Conservation (phyloP, 2,797 vertebrate species). For the Danio choprae region DNA sequence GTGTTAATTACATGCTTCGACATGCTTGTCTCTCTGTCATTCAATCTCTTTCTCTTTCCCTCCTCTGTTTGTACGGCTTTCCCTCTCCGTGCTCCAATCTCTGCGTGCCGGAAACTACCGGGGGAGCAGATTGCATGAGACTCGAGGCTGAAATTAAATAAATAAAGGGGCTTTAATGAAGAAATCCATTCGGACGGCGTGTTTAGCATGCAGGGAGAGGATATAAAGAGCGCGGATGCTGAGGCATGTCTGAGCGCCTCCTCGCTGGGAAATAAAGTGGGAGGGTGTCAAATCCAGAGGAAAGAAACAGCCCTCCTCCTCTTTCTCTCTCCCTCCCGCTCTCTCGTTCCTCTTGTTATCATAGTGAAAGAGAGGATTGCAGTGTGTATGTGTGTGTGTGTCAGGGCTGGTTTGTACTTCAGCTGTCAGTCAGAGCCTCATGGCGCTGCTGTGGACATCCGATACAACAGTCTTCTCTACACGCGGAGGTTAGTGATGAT, state of each 20-base stretch:
- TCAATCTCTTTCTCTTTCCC: slow-evolving; percentile 38
- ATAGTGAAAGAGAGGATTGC: slow-evolving; percentile 42
- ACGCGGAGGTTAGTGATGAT: slow-evolving; percentile 53
- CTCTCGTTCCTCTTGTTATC: slow-evolving; percentile 48
- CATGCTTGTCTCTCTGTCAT: slow-evolving; percentile 35
- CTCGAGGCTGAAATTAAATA: slow-evolving; percentile 70
- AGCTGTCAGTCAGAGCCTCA: slow-evolving; percentile 49
- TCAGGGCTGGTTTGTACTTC: slow-evolving; percentile 37
- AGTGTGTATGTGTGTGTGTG: slow-evolving; percentile 19
- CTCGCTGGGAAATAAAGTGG: slow-evolving; percentile 71
- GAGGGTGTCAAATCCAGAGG: slow-evolving; percentile 60
- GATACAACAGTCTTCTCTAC: slow-evolving; percentile 38
- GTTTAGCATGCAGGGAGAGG: slow-evolving; percentile 56
- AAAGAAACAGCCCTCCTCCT: slow-evolving; percentile 44
- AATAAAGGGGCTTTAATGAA: slow-evolving; percentile 72
- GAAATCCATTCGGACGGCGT: slow-evolving; percentile 61
- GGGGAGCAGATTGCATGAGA: slow-evolving; percentile 76
- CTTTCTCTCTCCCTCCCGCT: slow-evolving; percentile 28
- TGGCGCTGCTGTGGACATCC: slow-evolving; percentile 47
- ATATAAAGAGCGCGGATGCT: slow-evolving; percentile 59
- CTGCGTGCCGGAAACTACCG: slow-evolving; percentile 63
- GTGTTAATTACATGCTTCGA: slow-evolving; percentile 75
- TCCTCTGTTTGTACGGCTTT: not conserved
- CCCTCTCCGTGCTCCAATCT: not conserved
- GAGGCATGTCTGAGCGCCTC: slow-evolving; percentile 76